Evolutionary conservation across 2,113 vertebrate genomes (phyloP).

Genomic region (Arenaria interpres): DNA sequence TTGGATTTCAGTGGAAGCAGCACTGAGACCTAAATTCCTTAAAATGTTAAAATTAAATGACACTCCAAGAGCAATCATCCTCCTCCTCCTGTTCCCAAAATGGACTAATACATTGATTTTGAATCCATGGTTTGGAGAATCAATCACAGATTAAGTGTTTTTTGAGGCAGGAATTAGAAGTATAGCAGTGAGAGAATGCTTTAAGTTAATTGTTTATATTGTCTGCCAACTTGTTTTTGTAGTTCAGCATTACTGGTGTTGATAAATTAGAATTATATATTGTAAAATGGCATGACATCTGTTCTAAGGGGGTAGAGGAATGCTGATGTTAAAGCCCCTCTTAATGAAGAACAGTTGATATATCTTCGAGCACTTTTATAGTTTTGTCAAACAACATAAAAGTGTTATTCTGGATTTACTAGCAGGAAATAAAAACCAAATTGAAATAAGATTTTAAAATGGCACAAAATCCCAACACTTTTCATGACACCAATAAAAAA

Average conservation of each 20-base stretch:
- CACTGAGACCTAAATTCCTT: neutral
- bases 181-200: neutral
- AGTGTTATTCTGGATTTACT: slow-evolving; percentile 39
- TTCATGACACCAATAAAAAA: neutral
- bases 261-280: neutral
- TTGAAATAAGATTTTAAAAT: slow-evolving; percentile 34
- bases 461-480: neutral
- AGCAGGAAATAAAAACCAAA: slow-evolving; percentile 22
- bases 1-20: neutral
- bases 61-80: neutral
- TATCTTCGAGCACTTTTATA: neutral
- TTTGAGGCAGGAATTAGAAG: neutral
- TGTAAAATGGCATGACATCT: neutral
- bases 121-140: neutral
- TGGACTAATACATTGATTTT: neutral
- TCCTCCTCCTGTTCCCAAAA: neutral
- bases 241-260: neutral
- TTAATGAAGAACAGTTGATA: neutral
- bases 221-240: neutral
- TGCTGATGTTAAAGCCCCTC: neutral
- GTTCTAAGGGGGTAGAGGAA: neutral
- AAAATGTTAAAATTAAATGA: neutral
- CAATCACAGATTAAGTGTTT: neutral
- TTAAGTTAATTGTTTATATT: neutral
- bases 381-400: slow-evolving; percentile 24